Base-by-base conservation (phyloP, 2,797 vertebrate genomes). In the Echeneis naucrates region DNA sequence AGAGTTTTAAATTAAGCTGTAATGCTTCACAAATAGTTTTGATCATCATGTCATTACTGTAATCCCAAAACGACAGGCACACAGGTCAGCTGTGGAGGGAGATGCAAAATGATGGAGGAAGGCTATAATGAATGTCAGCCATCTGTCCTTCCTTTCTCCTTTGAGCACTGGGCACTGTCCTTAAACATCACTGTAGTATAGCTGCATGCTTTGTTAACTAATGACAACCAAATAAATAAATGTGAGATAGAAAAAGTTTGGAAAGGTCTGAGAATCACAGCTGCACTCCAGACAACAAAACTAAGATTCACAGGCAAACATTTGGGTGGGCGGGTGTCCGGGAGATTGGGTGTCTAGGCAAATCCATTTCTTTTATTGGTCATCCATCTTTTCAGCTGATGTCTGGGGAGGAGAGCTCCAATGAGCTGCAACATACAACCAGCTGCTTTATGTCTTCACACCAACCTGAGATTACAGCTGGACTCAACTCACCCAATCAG, bases 301-400 rank as follows among this genome's bases (percentile, higher is more conserved):
- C 10, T 0, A 4, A 72, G 69, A 88, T 86, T 87, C 77, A 86
- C 27, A 2, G 44, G 58, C 55, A 47, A 68, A 59, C 62, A 51
- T 79, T 86, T 75, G 68, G 60, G 45, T 59, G 7, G 52, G 72
- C 81, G 65, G 57, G 66, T n/a, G 0, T 65, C 32, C 16, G 57
- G 77, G 65, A 78, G 78, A 85, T 60, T 40, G 52, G 73, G 45
- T 51, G 78, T 84, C 59, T 54, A 16, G 16, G 66, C 65, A 56
- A 74, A 89, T 78, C 72, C 54, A 60, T 86, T 84, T 72, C 9
- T 78, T 86, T 84, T 83, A 89, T 69, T 83, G 79, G 73, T 62
- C 32, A 8, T 82, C 70, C n/a, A 54, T 82, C 78, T 80, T 77
- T 53, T 64, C 1, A 61, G 61, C 77, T 71, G 76, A 80, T 55